Evolutionary conservation across 1,140 invertebrate species (phyloP), one percentile per base, ranked within the genome.

Genomic region (Drosophila guanche): DNA sequence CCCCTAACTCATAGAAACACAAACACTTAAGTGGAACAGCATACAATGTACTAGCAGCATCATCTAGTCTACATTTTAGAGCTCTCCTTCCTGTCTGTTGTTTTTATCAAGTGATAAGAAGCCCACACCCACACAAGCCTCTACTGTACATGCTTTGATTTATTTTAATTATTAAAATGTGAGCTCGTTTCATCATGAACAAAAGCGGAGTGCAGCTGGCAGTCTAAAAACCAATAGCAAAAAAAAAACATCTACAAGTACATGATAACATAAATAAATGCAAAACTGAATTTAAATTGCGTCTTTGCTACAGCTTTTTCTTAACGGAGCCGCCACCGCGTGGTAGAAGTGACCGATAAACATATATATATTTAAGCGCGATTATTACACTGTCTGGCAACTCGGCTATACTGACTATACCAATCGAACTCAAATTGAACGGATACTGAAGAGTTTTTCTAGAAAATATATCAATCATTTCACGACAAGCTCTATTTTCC

Each of bases 251-350:
- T 53, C 62, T 52, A 66, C 58, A 60, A 60, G 62, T 70, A 75
- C 61, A 53, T 58, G 60, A 76, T 51, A 75, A 77, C 73, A 85
- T 86, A 80, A 85, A 86, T 75, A 66, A 85, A 86, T 63, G 67
- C 73, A 65, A 37, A 86, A 76, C 66, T 80, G 33, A 79, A 47
- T 46, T 41, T 25, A 4, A 42, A n/a, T 27, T 8, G 27, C 2
- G 10, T 54, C 58, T 77, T 37, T 29, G 3, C 16, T 20, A n/a
- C 1, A 20, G 14, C 54, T 59, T 4, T 12, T n/a, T 14, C n/a
- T 48, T 1, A 47, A 10, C 33, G 33, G 8, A 12, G 7, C 3
- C 8, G 3, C 10, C 1, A 20, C 16, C 16, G 16, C 16, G 16
- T 20, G 16, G 16, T 20, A 20, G 16, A 20, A 20, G 16, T 20